These are phyloP conservation scores for Garrulus glandarius DNA, from an alignment of 2,797 vertebrate genomes.

Conservation along the genomic window DNA sequence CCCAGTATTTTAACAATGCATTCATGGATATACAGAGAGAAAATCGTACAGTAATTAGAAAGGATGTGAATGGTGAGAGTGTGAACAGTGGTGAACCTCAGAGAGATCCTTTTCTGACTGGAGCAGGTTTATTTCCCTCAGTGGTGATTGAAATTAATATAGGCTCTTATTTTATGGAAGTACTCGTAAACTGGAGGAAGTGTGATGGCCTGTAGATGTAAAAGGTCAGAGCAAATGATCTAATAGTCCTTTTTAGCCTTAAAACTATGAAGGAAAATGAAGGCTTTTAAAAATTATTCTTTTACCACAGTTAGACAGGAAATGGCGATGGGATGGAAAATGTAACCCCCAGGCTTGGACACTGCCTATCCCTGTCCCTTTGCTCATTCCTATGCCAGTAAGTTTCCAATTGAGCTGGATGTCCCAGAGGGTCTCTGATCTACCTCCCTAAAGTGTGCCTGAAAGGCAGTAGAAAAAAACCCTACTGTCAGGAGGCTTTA, in stretches of 20 bases:
- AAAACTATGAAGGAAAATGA: slow-evolving; percentile 25
- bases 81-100: not conserved
- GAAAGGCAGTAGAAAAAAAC: not conserved
- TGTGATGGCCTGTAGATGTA: slow-evolving; percentile 24
- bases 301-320: not conserved
- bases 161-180: slow-evolving; percentile 41
- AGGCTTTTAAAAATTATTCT: not conserved
- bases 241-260: slow-evolving; percentile 29
- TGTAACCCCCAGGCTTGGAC: not conserved
- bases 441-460: not conserved
- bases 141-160: slow-evolving; percentile 42
- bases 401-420: not conserved
- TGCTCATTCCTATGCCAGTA: not conserved
- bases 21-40: not conserved
- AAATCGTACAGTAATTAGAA: not conserved
- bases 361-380: not conserved
- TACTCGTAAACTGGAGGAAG: slow-evolving; percentile 34
- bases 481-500: not conserved
- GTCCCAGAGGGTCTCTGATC: not conserved
- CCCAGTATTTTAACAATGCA: not conserved
- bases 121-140: slow-evolving; percentile 39
- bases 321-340: not conserved
- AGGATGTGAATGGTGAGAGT: not conserved
- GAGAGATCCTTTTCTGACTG: slow-evolving; percentile 1
- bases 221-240: slow-evolving; percentile 45